Evolutionary conservation across 2,113 vertebrate genomes (phyloP).

Genomic region (Toxostoma redivivum): DNA sequence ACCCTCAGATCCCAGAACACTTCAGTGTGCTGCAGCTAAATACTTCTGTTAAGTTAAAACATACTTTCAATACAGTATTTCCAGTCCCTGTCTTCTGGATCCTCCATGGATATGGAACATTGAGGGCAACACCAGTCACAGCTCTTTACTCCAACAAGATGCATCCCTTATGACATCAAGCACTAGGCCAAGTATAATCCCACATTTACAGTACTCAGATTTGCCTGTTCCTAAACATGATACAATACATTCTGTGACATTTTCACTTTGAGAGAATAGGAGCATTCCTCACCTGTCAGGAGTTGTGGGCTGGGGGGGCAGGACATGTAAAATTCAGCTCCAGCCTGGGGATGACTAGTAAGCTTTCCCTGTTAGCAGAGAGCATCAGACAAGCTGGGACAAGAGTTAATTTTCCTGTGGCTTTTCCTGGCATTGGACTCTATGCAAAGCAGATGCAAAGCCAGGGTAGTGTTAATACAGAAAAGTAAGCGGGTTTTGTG

Average conservation of each 20-base stretch:
- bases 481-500: background rate
- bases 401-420: conserved; percentile 26
- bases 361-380: background rate
- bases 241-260: background rate
- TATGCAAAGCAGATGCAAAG: conserved; percentile 45
- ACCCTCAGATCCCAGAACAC: background rate
- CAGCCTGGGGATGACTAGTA: background rate
- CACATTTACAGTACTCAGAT: background rate
- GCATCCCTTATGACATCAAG: background rate
- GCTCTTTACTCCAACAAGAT: background rate
- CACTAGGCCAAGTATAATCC: background rate
- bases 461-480: background rate
- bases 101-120: background rate
- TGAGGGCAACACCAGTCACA: background rate
- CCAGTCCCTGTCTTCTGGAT: background rate
- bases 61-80: background rate
- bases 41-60: background rate
- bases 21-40: background rate
- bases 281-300: background rate
- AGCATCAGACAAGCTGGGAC: background rate
- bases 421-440: conserved; percentile 2
- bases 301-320: background rate
- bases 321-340: background rate
- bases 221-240: background rate
- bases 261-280: background rate